These are phyloP conservation scores for Sebastes schlegelii DNA, from an alignment of 2,113 vertebrate genomes.

Conservation along the genomic window DNA sequence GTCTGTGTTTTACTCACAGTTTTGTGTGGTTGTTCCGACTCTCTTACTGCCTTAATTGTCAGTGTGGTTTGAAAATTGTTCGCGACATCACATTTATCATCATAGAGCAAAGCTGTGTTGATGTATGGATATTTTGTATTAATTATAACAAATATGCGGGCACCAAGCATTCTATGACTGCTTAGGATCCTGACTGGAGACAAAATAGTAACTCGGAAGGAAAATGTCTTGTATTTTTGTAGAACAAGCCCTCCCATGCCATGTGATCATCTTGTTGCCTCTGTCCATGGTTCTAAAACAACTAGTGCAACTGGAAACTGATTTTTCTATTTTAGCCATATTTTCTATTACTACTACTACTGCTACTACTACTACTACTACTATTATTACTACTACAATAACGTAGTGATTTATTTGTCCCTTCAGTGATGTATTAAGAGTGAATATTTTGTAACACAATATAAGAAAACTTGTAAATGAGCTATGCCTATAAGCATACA, in stretches of 20 bases:
- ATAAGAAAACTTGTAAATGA: neutral
- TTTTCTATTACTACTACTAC: neutral
- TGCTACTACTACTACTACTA: no score
- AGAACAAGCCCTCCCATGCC: neutral
- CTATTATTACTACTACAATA: no score
- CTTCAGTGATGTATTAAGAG: neutral
- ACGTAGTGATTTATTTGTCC: neutral
- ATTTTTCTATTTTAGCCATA: neutral
- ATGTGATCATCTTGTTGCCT: neutral
- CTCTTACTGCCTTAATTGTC: neutral
- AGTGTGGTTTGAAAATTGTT: neutral
- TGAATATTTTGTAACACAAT: neutral
- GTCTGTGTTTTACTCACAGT: neutral
- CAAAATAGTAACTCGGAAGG: neutral
- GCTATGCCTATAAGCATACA: neutral
- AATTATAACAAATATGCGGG: neutral
- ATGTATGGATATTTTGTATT: neutral
- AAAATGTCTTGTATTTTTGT: neutral
- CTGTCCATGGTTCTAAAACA: conserved; percentile 51
- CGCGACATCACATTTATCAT: neutral
- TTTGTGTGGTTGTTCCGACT: neutral
- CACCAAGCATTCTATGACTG: neutral
- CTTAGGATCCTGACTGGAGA: neutral
- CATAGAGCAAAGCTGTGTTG: neutral
- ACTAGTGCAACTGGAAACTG: neutral